Conservation (phyloP, 2,888 invertebrate species). For the Mesorhabditis spiculigera region DNA sequence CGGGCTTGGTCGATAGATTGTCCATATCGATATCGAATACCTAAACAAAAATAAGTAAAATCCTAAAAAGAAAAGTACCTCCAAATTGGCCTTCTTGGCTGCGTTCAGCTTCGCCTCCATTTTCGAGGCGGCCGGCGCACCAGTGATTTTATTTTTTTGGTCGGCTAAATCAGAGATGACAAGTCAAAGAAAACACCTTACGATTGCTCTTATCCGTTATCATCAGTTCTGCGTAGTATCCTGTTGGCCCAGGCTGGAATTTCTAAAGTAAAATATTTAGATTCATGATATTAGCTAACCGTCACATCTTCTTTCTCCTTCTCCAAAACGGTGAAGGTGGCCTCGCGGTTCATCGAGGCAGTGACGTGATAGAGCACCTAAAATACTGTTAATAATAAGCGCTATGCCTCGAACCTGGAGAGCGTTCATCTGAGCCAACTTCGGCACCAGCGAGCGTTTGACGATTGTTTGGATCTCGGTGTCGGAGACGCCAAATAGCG, state of each 20-base stretch:
- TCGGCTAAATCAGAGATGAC: not conserved
- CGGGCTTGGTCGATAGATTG: not conserved
- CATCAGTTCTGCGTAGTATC: not conserved
- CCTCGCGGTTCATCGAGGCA: conserved; percentile 10
- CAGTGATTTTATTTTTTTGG: conserved; percentile 9
- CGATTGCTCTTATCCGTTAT: not conserved
- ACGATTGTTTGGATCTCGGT: not conserved
- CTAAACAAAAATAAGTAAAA: not conserved
- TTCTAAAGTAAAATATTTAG: not conserved
- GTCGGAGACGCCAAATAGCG: not conserved
- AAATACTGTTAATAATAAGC: not conserved
- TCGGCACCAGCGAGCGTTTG: not conserved
- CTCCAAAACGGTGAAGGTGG: conserved; percentile 12
- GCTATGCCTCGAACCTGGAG: not conserved
- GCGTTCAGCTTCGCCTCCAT: conserved; percentile 22
- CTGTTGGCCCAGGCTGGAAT: not conserved
- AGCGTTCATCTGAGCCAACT: not conserved
- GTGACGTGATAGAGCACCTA: conserved; percentile 15
- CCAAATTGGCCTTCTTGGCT: conserved; percentile 10
- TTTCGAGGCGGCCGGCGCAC: conserved; percentile 16
- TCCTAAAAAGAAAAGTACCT: not conserved
- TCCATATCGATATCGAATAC: not conserved
- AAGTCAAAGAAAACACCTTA: not conserved
- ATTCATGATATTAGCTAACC: not conserved
- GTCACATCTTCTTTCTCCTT: conserved; percentile 8